Base-by-base conservation (phyloP, 2,888 invertebrate species). In the Drosophila vallismaia region DNA sequence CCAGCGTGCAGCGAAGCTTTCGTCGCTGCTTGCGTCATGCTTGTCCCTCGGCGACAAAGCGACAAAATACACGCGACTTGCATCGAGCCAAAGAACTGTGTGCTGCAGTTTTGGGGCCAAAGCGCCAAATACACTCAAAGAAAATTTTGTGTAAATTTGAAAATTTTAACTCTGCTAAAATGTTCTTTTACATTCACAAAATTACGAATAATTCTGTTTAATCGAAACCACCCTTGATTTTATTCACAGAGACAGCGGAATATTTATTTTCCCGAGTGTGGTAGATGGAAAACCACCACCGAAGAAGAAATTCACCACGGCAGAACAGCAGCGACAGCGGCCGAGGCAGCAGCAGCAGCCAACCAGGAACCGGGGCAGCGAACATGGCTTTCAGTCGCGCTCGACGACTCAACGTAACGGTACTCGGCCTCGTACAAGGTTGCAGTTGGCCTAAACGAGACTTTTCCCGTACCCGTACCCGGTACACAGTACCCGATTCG, bases 21-120 rank as follows among this genome's bases (percentile, higher is more conserved):
- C 83, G 82, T 84, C 86, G 78, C 68, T 72, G 79, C 82, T 82
- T 87, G 81, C 82, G 76, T 76, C 86, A 86, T 82, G 76, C 28
- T 28, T 28, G 28, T 6, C 5, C 4, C 72, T 68, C 69, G 50
- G 84, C 84, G 63, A 88, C 84, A 84, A 79, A 72, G 76, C 77
- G 56, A 71, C 83, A 86, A 69, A 71, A 52, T 38, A 50, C 68
- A 50, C 45, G 58, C 63, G 52, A 14, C 57, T 70, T 81, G 79
- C 75, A 81, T 74, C 71, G 82, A 58, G 74, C 54, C 53, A 68
- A 60, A 26, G 55, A 54, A 40, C 71, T 75, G 36, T 36, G n/a
- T 28, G 63, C 68, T 46, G 48, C 77, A 28, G 5, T 28, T 28
- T 28, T 19, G 19, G 28, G 28, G 5, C 28, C 28, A 28, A 28